Evolutionary conservation across 2,113 vertebrate species (phyloP).

Genomic region (Argyrosomus japonicus): DNA sequence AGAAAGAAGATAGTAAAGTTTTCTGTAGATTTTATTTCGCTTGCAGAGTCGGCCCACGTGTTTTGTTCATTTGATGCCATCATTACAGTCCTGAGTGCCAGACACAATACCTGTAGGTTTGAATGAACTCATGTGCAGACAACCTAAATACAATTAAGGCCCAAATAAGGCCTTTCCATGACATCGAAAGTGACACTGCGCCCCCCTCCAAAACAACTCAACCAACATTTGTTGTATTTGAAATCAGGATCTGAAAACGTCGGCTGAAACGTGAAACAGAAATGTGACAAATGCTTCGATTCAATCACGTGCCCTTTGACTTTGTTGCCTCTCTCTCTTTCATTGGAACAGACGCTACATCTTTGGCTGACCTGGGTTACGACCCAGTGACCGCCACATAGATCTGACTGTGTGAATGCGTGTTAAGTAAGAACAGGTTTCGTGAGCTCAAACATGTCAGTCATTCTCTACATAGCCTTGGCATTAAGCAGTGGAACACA

Average conservation of each 20-base stretch:
- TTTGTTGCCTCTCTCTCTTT: conserved; percentile 19
- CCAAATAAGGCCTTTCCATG: conserved; percentile 15
- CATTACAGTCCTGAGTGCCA: not conserved
- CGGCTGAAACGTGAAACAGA: conserved; percentile 41
- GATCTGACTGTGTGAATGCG: conserved; percentile 51
- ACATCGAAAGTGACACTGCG: conserved; percentile 43
- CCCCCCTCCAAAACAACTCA: conserved; percentile 38
- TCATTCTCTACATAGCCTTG: conserved; percentile 48
- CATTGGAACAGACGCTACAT: conserved; percentile 33
- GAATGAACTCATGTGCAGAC: not conserved
- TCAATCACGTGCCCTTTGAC: conserved; percentile 64
- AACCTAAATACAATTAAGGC: conserved; percentile 9
- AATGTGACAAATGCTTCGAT: conserved; percentile 60
- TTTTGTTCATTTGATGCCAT: not conserved
- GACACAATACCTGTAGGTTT: not conserved
- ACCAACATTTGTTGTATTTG: conserved; percentile 9
- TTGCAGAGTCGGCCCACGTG: not conserved
- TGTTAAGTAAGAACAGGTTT: conserved; percentile 76
- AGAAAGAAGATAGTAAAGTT: not conserved
- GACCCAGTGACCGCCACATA: conserved; percentile 55
- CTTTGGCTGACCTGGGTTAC: conserved; percentile 59
- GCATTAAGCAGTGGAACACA: conserved; percentile 36
- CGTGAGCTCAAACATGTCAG: conserved; percentile 62
- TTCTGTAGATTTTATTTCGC: not conserved
- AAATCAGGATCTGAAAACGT: conserved; percentile 44